Conservation (phyloP, 1,140 invertebrate species). For the Hylaeus anthracinus region DNA sequence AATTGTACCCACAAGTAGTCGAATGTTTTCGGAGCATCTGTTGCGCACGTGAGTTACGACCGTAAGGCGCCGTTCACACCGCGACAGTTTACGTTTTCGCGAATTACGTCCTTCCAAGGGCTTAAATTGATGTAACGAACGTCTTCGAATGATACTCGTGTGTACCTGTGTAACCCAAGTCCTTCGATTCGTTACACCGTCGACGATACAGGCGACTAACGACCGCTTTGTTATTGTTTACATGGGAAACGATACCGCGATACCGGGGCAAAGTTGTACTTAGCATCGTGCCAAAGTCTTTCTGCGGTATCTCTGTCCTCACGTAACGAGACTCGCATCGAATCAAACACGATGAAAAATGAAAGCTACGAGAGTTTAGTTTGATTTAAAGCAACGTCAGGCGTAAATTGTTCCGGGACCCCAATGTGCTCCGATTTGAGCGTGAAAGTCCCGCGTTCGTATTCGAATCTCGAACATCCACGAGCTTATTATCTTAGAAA, state of each 20-base stretch:
- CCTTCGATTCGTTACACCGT: neutral
- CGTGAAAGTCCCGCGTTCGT: neutral
- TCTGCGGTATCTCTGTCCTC: no score
- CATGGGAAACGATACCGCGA: neutral
- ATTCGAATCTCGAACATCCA: neutral
- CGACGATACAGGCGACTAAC: neutral
- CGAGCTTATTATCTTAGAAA: no score
- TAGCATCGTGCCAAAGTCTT: no score
- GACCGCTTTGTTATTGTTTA: slow-evolving; percentile 24
- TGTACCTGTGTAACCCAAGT: no score
- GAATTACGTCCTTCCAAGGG: neutral
- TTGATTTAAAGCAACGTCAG: neutral
- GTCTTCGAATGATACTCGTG: neutral
- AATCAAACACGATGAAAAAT: neutral
- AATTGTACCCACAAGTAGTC: slow-evolving; percentile 10
- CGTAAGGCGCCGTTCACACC: slow-evolving; percentile 52
- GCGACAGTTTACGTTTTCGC: neutral
- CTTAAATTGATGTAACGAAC: neutral
- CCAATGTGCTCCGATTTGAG: neutral
- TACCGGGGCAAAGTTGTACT: neutral
- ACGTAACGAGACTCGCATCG: neutral
- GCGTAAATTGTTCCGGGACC: neutral
- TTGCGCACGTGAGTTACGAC: slow-evolving; percentile 65
- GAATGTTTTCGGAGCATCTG: slow-evolving; percentile 60
- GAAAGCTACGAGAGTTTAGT: neutral